Evolutionary conservation across 2,888 invertebrate species (phyloP).

Genomic region (Lochmaea crataegi): DNA sequence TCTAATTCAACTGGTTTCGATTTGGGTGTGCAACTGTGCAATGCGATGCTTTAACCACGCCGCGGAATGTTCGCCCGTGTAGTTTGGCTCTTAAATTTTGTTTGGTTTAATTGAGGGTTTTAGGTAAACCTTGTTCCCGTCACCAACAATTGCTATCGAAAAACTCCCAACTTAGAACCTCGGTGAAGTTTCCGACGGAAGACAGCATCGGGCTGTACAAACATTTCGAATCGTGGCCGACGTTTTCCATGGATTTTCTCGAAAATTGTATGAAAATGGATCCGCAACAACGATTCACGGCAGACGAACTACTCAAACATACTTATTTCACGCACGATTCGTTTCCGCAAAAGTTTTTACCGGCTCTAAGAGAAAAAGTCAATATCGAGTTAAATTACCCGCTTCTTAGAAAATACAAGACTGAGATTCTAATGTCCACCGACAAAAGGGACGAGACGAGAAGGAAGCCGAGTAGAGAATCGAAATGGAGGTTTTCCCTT

Average conservation of each 20-base stretch:
- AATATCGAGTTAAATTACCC: constrained; percentile 73
- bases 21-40: no score
- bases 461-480: constrained; percentile 33
- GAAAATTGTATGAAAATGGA: constrained; percentile 71
- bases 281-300: constrained; percentile 73
- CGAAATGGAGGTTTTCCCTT: constrained; percentile 60
- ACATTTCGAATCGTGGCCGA: constrained; percentile 65
- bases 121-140: constrained; percentile 65
- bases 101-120: constrained; percentile 5
- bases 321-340: constrained; percentile 54
- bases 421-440: constrained; percentile 61
- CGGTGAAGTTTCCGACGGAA: constrained; percentile 58
- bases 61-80: no score
- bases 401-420: constrained; percentile 63
- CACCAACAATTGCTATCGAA: constrained; percentile 66
- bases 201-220: constrained; percentile 56
- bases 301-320: constrained; percentile 71
- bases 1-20: no score
- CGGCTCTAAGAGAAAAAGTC: constrained; percentile 73
- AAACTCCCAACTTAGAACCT: constrained; percentile 64
- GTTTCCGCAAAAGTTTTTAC: constrained; percentile 76
- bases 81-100: no score
- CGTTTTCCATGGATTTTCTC: constrained; percentile 65
- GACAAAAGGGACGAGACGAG: constrained; percentile 58
- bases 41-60: no score